phyloP scores from a whole-genome alignment of 2,888 invertebrate genomes.

The Amiota mariae region DNA sequence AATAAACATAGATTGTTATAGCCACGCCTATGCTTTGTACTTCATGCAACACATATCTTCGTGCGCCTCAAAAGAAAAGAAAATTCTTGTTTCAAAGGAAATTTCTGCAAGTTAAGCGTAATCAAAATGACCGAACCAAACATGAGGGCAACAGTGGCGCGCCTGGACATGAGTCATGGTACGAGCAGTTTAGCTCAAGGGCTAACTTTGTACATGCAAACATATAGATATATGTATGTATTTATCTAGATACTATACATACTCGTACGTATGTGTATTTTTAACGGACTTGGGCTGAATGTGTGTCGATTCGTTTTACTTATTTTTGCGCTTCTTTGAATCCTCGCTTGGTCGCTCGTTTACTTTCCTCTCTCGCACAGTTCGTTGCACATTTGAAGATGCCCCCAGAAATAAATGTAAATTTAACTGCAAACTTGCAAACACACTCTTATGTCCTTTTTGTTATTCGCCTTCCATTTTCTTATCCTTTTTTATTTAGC shows the following conservation, averaged over 20 bases:
- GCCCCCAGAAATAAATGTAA: conserved; percentile 65
- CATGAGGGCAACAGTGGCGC: background rate
- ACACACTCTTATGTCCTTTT: conserved; percentile 36
- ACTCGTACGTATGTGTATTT: background rate
- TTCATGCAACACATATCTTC: background rate
- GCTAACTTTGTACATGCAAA: conserved; percentile 7
- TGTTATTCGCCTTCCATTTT: background rate
- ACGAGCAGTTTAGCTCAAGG: conserved; percentile 14
- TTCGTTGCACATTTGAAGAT: conserved; percentile 68
- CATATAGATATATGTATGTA: background rate
- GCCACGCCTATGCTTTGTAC: background rate
- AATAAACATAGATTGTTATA: conserved; percentile 43
- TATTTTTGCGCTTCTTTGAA: conserved; percentile 27
- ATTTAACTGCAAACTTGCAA: conserved; percentile 40
- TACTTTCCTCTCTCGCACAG: conserved; percentile 46
- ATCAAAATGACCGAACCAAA: background rate
- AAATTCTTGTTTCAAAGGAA: conserved; percentile 4
- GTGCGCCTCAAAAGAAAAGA: background rate
- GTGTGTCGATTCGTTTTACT: conserved; percentile 13
- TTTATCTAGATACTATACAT: background rate
- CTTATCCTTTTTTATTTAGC: background rate
- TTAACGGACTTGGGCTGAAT: background rate
- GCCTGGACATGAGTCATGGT: background rate
- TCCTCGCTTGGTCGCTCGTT: conserved; percentile 7
- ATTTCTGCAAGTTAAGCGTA: background rate